Evolutionary conservation across 2,888 invertebrate species (phyloP), one percentile per base, ranked within the genome.

Genomic region (Acanthosoma haemorrhoidale): DNA sequence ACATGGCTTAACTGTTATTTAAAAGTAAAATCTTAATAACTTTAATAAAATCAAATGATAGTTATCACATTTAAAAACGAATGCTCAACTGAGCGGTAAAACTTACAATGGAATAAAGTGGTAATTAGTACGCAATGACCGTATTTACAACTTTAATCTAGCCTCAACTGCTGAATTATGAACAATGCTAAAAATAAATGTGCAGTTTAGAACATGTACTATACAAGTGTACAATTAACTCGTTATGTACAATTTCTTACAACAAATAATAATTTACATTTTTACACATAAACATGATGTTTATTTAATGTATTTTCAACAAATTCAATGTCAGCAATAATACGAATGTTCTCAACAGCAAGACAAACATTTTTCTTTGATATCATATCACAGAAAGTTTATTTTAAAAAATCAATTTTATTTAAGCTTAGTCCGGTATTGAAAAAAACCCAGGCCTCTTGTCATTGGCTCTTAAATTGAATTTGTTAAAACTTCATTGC

Each of bases 171-270:
- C 29, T 38, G 38, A 38, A 25, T 39, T 39, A 51, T 41, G 15
- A 63, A 63, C 63, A 63, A 39, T 41, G 39, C 63, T 63, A 63
- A 63, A 58, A 38, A 15, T 41, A 18, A 29, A 13, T 16, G 63
- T 63, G 63, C 63, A 63, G 38, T 63, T 36, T 25, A 36, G 41
- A 41, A 34, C 21, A 29, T 18, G 18, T 63, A 41, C 63, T 63
- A 63, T 63, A 63, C 63, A 63, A 38, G 63, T 63, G 63, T 63
- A 63, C 63, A 63, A 63, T 63, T 18, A 25, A 29, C 63, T 63
- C 36, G 8, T 38, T 63, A 63, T 63, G 36, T 63, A 63, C 63
- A 63, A 15, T 38, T 63, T 38, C 36, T 63, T 63, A 63, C 63
- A 63, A 11, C n/a, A 18, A 38, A 36, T 63, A 39, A 63, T 15